Conservation (phyloP, 2,888 invertebrate genomes). For the Amphipyra berbera region DNA sequence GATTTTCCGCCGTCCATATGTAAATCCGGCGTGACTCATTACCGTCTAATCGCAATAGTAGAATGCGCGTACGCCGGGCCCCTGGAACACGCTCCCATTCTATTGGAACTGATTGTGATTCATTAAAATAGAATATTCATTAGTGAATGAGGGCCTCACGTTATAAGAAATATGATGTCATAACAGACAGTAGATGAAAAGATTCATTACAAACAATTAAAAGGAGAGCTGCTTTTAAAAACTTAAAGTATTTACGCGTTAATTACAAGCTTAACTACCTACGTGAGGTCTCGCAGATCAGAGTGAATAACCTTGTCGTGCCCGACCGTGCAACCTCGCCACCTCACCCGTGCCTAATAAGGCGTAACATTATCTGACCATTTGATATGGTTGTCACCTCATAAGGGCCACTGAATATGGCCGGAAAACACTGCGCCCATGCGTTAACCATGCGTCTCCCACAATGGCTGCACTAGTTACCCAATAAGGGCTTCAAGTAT, state of each 20-base stretch:
- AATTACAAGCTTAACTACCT: constrained; percentile 29
- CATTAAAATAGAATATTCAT: constrained; percentile 56
- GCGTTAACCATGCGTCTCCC: constrained; percentile 63
- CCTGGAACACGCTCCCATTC: constrained; percentile 53
- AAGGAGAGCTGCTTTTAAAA: not conserved
- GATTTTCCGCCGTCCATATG: constrained; percentile 70
- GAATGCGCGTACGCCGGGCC: constrained; percentile 62
- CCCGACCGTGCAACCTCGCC: constrained; percentile 40
- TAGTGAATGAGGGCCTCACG: constrained; percentile 37
- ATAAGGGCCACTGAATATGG: constrained; percentile 66
- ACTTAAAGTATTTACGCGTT: constrained; percentile 11
- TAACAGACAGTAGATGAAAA: not conserved
- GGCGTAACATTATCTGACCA: constrained; percentile 66
- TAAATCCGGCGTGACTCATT: constrained; percentile 80
- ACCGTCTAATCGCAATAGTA: constrained; percentile 66
- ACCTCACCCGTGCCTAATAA: constrained; percentile 61
- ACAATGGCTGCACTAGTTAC: constrained; percentile 72
- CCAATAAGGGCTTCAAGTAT: constrained; percentile 69
- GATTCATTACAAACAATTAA: not conserved
- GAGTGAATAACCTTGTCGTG: constrained; percentile 56
- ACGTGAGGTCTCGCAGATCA: constrained; percentile 22
- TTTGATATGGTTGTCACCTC: constrained; percentile 70
- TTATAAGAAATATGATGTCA: constrained; percentile 35
- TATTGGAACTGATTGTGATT: constrained; percentile 56
- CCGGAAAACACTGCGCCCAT: constrained; percentile 62